Base-by-base conservation (phyloP, 2,113 vertebrate species). In the Lampris incognitus region DNA sequence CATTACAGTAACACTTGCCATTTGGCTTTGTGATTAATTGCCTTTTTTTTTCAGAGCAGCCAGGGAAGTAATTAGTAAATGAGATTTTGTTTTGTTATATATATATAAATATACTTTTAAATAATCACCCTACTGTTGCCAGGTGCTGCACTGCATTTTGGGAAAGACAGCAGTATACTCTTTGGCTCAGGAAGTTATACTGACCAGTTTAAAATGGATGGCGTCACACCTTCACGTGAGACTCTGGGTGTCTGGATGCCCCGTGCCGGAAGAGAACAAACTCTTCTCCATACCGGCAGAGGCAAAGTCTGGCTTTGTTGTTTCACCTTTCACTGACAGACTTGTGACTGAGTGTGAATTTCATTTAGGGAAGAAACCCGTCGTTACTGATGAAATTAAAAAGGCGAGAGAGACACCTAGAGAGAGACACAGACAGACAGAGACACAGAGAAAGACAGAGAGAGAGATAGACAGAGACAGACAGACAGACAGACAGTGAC, bases 381-480 rank as follows among this genome's bases (percentile, higher is more conserved):
- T 93, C 92, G 91, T 91, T 88, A 93, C 91, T 92, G 87, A 94
- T 94, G 85, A 89, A 78, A 88, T 91, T 80, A 85, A 84, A 65
- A 76, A 77, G 65, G 62, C 72, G 71, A 68, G 72, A 71, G 52
- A 69, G 66, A 44, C 77, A 68, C 75, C 58, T 78, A 76, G 66
- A 65, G 72, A 59, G 24, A 24, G 24, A 24, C 24, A 24, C 24
- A 24, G 24, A 24, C 24, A 24, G 24, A 24, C 24, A 24, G 24
- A 24, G 24, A 24, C 24, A 24, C 24, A 24, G 24, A 24, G 24
- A 24, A 24, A 24, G 24, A 24, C 24, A 24, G 24, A 24, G 24
- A 24, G 24, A 24, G 24, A 24, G 24, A 24, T 24, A 24, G 24
- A 24, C 24, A 24, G 24, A 24, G 24, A 24, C 24, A 24, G 24